phyloP scores from a whole-genome alignment of 2,113 vertebrate species.

The Saguinus imperator region DNA sequence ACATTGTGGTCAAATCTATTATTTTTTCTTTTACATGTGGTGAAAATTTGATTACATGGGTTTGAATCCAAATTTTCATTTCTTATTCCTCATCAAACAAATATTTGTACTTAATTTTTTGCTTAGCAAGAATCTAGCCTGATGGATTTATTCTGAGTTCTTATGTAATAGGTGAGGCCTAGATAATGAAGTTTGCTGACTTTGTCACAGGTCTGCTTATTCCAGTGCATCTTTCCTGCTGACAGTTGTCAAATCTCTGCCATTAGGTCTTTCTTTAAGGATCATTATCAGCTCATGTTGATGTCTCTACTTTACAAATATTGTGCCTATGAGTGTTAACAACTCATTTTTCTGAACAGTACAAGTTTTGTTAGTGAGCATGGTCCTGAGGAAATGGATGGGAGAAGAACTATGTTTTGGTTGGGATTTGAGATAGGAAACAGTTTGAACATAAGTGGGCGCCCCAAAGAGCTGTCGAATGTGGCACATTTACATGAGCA shows the following conservation, averaged over 20 bases:
- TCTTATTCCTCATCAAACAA: neutral
- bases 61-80: neutral
- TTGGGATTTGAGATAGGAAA: neutral
- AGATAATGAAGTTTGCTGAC: neutral
- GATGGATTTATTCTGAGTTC: neutral
- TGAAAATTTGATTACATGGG: neutral
- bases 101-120: slow-evolving; percentile 7
- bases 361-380: neutral
- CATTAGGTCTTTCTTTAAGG: neutral
- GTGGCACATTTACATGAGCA: neutral
- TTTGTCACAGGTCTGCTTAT: neutral
- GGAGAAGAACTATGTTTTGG: neutral
- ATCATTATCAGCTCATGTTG: slow-evolving; percentile 11
- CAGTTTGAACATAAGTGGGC: neutral
- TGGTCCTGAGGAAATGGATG: neutral
- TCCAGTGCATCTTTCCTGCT: neutral
- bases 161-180: neutral
- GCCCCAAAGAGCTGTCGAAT: neutral
- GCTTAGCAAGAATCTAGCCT: neutral
- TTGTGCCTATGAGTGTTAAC: neutral
- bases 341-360: neutral
- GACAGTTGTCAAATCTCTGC: neutral
- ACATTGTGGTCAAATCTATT: neutral
- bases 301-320: neutral
- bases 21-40: neutral